Conservation (phyloP, 2,888 invertebrate genomes). For the Ophonus ardosiacus region DNA sequence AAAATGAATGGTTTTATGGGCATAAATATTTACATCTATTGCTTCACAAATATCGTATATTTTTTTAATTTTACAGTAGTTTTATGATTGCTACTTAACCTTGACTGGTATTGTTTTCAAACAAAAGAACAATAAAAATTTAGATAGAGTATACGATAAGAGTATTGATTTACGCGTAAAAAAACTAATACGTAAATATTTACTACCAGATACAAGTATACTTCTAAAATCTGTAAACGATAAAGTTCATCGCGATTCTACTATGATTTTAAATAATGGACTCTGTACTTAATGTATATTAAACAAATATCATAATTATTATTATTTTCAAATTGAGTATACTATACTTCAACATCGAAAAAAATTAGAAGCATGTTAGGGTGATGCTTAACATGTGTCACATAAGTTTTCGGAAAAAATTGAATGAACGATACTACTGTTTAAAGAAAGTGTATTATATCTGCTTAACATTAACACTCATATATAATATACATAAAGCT, state of each 20-base stretch:
- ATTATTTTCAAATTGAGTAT: no score
- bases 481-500: no score
- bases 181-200: neutral
- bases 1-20: neutral
- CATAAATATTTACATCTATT: neutral
- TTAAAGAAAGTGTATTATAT: no score
- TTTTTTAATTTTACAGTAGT: neutral
- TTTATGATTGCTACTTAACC: slow-evolving; percentile 12
- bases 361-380: no score
- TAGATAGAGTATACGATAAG: slow-evolving; percentile 19
- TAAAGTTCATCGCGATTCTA: neutral
- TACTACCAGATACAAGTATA: neutral
- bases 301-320: neutral
- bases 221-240: neutral
- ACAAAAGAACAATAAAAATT: slow-evolving; percentile 30
- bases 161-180: slow-evolving; percentile 14
- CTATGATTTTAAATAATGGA: neutral
- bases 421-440: no score
- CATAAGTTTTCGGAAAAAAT: no score
- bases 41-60: neutral
- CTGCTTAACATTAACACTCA: no score
- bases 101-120: slow-evolving; percentile 32
- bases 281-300: neutral
- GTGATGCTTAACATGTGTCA: no score
- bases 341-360: no score